Evolutionary conservation across 2,888 invertebrate species (phyloP).

Genomic region (Acronicta psi): DNA sequence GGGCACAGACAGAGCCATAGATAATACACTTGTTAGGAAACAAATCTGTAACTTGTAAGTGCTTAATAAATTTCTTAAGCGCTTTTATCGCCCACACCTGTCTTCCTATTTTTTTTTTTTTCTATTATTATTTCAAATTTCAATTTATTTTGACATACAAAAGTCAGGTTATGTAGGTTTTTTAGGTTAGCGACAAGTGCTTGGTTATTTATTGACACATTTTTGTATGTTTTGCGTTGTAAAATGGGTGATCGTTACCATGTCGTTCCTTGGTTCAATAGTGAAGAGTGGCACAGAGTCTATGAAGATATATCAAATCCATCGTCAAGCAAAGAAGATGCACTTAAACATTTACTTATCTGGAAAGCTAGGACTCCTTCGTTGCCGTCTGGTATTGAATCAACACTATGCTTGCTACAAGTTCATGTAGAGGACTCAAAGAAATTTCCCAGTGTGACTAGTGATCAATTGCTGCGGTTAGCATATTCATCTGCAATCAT

Average conservation of each 20-base stretch:
- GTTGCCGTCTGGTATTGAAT: slow-evolving; percentile 90
- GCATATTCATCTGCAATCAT: slow-evolving; percentile 91
- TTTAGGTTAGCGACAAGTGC: slow-evolving; percentile 15
- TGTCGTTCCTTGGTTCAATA: slow-evolving; percentile 82
- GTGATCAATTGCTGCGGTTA: slow-evolving; percentile 85
- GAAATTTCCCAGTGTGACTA: slow-evolving; percentile 58
- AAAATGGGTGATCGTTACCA: slow-evolving; percentile 73
- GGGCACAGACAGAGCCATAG: no score
- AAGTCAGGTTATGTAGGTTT: no score
- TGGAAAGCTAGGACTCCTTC: slow-evolving; percentile 90
- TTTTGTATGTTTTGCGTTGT: not conserved
- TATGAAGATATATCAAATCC: slow-evolving; percentile 78
- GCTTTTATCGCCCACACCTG: no score
- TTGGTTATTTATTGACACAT: not conserved
- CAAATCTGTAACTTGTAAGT: no score
- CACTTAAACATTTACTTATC: slow-evolving; percentile 82
- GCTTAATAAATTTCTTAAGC: no score
- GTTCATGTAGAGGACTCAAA: slow-evolving; percentile 79
- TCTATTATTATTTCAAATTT: no score
- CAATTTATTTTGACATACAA: no score
- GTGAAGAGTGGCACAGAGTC: slow-evolving; percentile 87
- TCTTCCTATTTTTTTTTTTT: no score
- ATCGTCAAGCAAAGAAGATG: slow-evolving; percentile 72
- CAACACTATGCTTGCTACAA: slow-evolving; percentile 88
- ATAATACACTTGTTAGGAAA: no score